These are phyloP conservation scores for Parnassius apollo DNA, from an alignment of 2,888 invertebrate species.

Conservation along the genomic window DNA sequence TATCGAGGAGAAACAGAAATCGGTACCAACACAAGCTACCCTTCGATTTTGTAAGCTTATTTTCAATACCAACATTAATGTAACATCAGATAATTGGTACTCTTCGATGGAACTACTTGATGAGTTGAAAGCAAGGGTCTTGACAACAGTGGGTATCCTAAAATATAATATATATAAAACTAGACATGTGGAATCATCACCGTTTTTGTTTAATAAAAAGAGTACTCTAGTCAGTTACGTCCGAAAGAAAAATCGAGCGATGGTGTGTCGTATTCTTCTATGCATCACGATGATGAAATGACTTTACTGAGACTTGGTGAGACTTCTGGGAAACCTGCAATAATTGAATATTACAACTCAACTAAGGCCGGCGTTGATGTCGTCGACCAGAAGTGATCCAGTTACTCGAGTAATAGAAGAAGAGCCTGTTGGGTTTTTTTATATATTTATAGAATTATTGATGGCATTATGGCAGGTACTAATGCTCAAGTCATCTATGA, in stretches of 20 bases:
- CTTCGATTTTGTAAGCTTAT: not conserved
- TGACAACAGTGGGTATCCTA: no score
- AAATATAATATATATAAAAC: not conserved
- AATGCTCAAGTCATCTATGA: not conserved
- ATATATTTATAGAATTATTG: not conserved
- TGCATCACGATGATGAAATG: not conserved
- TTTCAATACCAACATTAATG: no score
- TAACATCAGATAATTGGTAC: no score
- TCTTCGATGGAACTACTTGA: no score
- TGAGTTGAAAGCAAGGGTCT: no score
- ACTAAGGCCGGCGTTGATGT: not conserved
- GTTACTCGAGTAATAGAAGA: not conserved
- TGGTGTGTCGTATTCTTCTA: conserved; percentile 10
- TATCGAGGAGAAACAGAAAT: not conserved
- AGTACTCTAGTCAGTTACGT: not conserved
- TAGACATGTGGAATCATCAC: not conserved
- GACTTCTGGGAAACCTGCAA: not conserved
- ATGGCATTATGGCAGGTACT: not conserved
- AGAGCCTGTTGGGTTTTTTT: not conserved
- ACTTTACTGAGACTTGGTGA: no score
- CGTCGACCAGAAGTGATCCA: not conserved
- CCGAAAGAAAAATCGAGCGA: conserved; percentile 1
- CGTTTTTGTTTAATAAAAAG: not conserved
- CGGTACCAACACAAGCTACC: not conserved
- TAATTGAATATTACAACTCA: not conserved